phyloP scores from a whole-genome alignment of 2,888 invertebrate species.

The Adela reaumurella region DNA sequence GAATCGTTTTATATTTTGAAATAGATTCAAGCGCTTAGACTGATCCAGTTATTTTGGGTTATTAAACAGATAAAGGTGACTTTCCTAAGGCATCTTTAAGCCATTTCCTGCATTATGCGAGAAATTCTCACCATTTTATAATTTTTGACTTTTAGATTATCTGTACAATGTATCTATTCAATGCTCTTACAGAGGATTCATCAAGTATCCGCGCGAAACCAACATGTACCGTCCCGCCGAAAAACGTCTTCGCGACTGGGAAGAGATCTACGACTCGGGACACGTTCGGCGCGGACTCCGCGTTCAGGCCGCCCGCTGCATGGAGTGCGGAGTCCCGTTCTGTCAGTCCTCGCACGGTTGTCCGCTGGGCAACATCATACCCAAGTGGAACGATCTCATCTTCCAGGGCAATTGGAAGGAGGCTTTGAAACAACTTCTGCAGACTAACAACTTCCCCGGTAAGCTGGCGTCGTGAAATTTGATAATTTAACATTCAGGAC shows the following conservation, averaged over 20 bases:
- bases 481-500: too few relatives aligned
- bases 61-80: too few relatives aligned
- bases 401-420: constrained; percentile 92
- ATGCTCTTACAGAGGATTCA: constrained; percentile 83
- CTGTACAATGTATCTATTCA: too few relatives aligned
- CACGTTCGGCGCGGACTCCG: constrained; percentile 86
- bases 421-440: constrained; percentile 86
- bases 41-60: too few relatives aligned
- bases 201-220: constrained; percentile 91
- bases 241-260: constrained; percentile 89
- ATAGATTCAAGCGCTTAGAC: too few relatives aligned
- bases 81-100: too few relatives aligned
- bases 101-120: not conserved
- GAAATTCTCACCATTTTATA: not conserved
- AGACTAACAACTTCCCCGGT: constrained; percentile 99
- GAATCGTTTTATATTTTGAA: too few relatives aligned
- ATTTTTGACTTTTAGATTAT: not conserved
- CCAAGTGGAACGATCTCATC: constrained; percentile 98
- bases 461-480: too few relatives aligned
- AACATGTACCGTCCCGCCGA: constrained; percentile 81
- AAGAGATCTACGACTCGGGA: constrained; percentile 88
- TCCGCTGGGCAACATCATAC: constrained; percentile 96
- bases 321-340: constrained; percentile 99
- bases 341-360: constrained; percentile 93
- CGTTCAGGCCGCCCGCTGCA: constrained; percentile 91